Conservation (phyloP, 2,888 invertebrate species). For the Arge pagana region DNA sequence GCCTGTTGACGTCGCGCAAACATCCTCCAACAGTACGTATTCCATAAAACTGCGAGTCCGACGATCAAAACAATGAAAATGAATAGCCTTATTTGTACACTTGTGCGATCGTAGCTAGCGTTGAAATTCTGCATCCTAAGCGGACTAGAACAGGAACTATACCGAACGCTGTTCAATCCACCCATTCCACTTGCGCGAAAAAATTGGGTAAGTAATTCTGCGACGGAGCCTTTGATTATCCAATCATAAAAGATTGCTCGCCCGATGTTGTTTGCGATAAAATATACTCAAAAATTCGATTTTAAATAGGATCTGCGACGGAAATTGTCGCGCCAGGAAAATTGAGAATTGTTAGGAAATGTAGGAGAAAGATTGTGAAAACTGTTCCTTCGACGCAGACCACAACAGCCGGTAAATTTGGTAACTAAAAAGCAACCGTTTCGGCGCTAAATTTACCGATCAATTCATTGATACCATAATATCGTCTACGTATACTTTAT, state of each 20-base stretch:
- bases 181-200: conserved; percentile 8
- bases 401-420: conserved; percentile 33
- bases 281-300: background rate
- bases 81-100: too few relatives aligned
- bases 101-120: conserved; percentile 1
- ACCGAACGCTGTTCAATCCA: conserved; percentile 10
- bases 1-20: conserved; percentile 39
- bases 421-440: conserved; percentile 28
- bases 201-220: background rate
- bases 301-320: conserved; percentile 1
- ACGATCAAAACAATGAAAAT: conserved; percentile 1
- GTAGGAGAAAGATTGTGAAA: conserved; percentile 39
- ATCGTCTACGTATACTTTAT: too few relatives aligned
- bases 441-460: too few relatives aligned
- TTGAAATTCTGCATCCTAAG: conserved; percentile 9
- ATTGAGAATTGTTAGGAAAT: conserved; percentile 34
- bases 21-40: conserved; percentile 44
- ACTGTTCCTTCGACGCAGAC: conserved; percentile 33
- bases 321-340: conserved; percentile 29
- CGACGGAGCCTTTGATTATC: too few relatives aligned
- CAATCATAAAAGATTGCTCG: background rate
- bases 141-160: conserved; percentile 2
- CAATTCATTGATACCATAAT: too few relatives aligned
- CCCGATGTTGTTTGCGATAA: background rate
- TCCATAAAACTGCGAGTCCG: too few relatives aligned